These are phyloP conservation scores for Bursaphelenchus okinawaensis DNA, from an alignment of 2,888 invertebrate species.

Conservation along the genomic window DNA sequence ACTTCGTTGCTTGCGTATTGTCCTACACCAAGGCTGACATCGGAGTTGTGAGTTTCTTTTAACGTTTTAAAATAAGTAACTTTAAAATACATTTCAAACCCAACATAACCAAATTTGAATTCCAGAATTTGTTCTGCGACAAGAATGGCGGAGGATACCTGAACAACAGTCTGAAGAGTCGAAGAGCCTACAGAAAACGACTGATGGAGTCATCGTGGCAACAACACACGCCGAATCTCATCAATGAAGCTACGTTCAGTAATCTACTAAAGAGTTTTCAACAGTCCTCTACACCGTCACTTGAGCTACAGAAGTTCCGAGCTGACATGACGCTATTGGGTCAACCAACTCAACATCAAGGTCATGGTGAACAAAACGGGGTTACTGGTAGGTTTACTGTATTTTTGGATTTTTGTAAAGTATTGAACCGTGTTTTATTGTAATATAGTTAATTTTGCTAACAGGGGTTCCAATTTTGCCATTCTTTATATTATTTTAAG, in stretches of 20 bases:
- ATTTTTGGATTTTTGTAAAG: no score
- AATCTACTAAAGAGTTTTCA: constrained; percentile 2
- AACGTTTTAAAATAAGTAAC: no score
- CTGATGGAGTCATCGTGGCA: constrained; percentile 9
- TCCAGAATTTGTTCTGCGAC: constrained; percentile 10
- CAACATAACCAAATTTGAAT: neutral
- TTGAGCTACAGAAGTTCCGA: neutral
- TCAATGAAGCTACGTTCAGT: neutral
- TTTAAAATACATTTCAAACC: neutral
- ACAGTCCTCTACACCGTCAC: neutral
- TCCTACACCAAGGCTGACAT: constrained; percentile 12
- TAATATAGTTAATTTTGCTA: no score
- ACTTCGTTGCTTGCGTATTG: constrained; percentile 3
- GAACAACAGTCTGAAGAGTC: constrained; percentile 4
- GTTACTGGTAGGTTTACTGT: no score
- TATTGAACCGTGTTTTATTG: no score
- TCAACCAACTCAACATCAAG: neutral
- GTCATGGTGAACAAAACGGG: no score
- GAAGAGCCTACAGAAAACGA: constrained; percentile 11
- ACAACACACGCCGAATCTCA: neutral
- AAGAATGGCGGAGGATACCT: constrained; percentile 13
- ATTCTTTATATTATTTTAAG: no score
- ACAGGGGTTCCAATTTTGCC: no score
- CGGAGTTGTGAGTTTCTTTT: constrained; percentile 1
- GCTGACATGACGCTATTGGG: neutral